Evolutionary conservation across 1,140 invertebrate genomes (phyloP), one percentile per base, ranked within the genome.

Genomic region (Drosophila sulfurigaster): DNA sequence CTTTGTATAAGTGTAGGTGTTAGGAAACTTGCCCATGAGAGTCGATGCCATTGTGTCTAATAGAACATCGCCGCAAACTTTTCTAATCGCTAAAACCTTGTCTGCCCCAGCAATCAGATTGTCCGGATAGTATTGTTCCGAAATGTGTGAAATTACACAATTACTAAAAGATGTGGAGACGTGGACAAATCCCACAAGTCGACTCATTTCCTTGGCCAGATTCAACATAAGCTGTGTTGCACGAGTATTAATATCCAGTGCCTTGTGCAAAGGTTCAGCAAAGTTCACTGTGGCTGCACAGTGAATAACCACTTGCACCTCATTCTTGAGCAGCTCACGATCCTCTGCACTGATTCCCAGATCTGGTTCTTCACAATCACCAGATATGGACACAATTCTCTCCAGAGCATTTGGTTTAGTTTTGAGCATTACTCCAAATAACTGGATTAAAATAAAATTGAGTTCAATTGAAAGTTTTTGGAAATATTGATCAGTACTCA

Each of bases 1-100:
- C 93, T 98, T 98, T 0, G 96, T 97, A 80, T 95, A 98, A 0
- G 95, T 95, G 81, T 98, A 98, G 0, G 96, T 97, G 81, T 98
- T 98, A 0, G 97, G 97, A 85, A 94, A 96, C 30, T 95, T 93
- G 0, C 94, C 95, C 2, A 96, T 73, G 46, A 97, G 75, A 35
- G 94, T 95, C 2, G 95, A 94, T 30, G 95, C 94, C 57, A 97
- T 93, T 2, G 93, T 91, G 11, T 96, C 94, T 1, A 97, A 75
- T 10, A 95, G 79, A n/a, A 94, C 93, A 0, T 94, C 93, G 35
- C 94, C 89, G 41, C 15, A n/a, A 1, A 90, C 91, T 10, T 94
- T 92, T 0, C 93, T 82, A 5, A 95, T 45, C 1, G 91, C 83
- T 46, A 94, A 93, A 3, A 98, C 79, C 85, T 96, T 95, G 58